Conservation (phyloP, 2,888 invertebrate genomes). For the Rhopalosiphum nymphaeae region DNA sequence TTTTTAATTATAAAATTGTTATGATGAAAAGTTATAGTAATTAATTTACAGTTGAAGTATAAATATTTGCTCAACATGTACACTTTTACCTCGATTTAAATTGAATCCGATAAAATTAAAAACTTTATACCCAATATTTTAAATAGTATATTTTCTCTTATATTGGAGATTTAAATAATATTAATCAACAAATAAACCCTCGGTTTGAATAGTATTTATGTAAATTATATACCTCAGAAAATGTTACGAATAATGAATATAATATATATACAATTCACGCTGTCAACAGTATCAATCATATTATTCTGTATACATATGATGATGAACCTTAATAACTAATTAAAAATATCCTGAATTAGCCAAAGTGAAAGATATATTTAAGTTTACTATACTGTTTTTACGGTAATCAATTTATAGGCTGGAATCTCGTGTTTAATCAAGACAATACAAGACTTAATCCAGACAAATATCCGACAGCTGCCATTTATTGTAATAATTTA, state of each 20-base stretch:
- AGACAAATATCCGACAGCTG: conserved; percentile 10
- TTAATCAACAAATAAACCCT: background rate
- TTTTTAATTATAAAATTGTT: background rate
- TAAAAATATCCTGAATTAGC: background rate
- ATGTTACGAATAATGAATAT: background rate
- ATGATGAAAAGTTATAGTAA: background rate
- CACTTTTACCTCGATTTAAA: background rate
- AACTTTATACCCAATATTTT: background rate
- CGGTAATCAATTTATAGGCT: background rate
- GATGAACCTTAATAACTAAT: background rate
- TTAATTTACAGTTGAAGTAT: background rate
- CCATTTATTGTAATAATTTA: conserved; percentile 37
- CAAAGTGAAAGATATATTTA: background rate
- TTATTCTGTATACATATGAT: background rate
- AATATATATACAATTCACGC: background rate
- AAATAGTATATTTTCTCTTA: background rate
- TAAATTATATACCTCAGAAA: background rate
- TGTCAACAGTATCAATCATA: background rate
- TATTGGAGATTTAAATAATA: background rate
- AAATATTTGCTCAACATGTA: background rate
- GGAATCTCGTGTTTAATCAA: conserved; percentile 10
- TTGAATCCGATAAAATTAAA: background rate
- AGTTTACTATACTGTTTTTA: background rate
- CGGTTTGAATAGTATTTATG: background rate
- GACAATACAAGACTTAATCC: conserved; percentile 14